Percentiles rank a stretch among this genome's conserved stretches.
These are phyloP conservation scores for Thecophora atra DNA, from an alignment of 2,888 invertebrate species.

Conservation along the genomic window DNA sequence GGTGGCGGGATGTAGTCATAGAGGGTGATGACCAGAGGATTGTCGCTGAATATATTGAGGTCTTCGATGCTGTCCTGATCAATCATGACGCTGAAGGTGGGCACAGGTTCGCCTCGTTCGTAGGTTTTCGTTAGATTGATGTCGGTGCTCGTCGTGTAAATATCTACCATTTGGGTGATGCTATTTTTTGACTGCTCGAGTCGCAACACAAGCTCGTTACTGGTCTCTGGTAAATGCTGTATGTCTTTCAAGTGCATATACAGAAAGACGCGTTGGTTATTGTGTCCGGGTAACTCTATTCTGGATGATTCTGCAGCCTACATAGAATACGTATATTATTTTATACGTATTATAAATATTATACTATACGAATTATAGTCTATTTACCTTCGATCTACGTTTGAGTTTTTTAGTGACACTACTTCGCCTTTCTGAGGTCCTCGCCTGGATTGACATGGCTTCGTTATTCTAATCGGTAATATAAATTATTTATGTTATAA, in stretches of 20 bases:
- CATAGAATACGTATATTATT: no score
- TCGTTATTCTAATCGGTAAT: no score
- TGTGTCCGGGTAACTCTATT: background rate
- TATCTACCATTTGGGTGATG: conserved; percentile 53
- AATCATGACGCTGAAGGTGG: conserved; percentile 54
- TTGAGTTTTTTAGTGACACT: no score
- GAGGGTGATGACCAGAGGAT: conserved; percentile 52
- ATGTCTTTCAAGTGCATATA: conserved; percentile 53
- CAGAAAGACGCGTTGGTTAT: conserved; percentile 52
- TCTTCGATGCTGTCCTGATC: conserved; percentile 56
- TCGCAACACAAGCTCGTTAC: conserved; percentile 50
- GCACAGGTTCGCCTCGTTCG: conserved; percentile 39
- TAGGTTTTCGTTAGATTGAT: conserved; percentile 47
- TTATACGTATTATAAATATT: no score
- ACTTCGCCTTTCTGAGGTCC: no score
- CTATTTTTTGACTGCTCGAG: conserved; percentile 51
- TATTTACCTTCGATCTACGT: no score
- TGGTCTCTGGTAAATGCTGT: conserved; percentile 41
- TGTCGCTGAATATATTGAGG: conserved; percentile 54
- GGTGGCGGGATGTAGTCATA: conserved; percentile 49
- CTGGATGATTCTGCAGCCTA: no score
- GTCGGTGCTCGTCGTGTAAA: conserved; percentile 52
- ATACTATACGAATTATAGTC: no score
- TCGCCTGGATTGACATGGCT: no score
- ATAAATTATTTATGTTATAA: no score